Base-by-base conservation (phyloP, 1,140 invertebrate genomes). In the Drosophila equinoxialis region DNA sequence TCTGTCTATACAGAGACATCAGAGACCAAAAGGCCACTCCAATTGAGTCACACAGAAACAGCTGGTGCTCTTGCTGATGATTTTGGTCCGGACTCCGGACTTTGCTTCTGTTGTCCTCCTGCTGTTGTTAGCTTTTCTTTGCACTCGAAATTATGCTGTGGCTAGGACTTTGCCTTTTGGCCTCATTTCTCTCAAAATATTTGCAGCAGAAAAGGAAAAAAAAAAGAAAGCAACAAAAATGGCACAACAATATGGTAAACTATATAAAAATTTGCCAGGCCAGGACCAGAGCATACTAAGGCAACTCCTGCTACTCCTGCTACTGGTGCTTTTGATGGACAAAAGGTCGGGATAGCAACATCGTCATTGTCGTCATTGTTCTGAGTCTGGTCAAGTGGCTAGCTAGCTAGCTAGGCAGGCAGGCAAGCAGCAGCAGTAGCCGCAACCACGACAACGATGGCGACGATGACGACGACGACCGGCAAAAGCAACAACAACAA, bases 351-450 rank as follows among this genome's bases (percentile, higher is more conserved):
- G 63, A 86, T 79, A 75, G 81, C 74, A 71, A 67, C 83, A 84
- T 68, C 80, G 80, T 84, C 86, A 86, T 86, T 87, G 84, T 89
- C 80, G 84, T 84, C 80, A 87, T 86, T 89, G 80, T 89, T 58
- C 68, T 66, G 68, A 65, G 83, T 63, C 79, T 79, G 83, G 84
- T 89, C 84, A 87, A 87, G 84, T 84, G 81, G 85, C 75, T 77
- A 72, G 61, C 63, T 64, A 68, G 20, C 71, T 65, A 65, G 23
- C 68, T 13, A 68, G 35, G 35, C 35, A 37, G 30, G 30, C 30
- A 30, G 30, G 30, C 30, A 30, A 30, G 5, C 30, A 30, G 6
- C 37, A 13, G 37, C 55, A n/a, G 42, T 58, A 74, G 65, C 55
- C 55, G 65, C 63, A 57, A 62, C 70, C 66, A 72, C 58, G 55